These are phyloP conservation scores for Hyphantria cunea DNA, from an alignment of 1,140 invertebrate species.

Conservation along the genomic window DNA sequence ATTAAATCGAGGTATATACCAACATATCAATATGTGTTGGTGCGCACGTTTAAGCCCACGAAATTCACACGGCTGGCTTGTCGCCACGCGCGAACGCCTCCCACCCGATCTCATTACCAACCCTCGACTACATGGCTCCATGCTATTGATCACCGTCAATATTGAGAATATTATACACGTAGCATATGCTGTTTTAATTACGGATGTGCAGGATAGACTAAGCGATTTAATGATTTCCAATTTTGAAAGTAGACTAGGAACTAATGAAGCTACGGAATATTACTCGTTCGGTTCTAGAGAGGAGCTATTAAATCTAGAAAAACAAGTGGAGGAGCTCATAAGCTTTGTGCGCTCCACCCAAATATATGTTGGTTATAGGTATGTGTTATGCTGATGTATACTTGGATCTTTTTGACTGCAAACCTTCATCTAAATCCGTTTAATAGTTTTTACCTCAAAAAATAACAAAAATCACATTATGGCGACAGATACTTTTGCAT, in stretches of 20 bases:
- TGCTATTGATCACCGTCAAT: slow-evolving; percentile 64
- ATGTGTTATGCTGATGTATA: too few relatives aligned
- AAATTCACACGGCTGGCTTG: slow-evolving; percentile 71
- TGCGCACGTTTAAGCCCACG: slow-evolving; percentile 55
- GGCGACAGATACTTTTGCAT: too few relatives aligned
- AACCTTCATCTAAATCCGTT: too few relatives aligned
- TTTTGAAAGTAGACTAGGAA: neutral
- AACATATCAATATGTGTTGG: slow-evolving; percentile 34
- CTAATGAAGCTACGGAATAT: too few relatives aligned
- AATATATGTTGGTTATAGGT: too few relatives aligned
- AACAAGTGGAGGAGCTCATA: too few relatives aligned
- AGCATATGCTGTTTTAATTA: slow-evolving; percentile 28
- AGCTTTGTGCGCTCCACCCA: too few relatives aligned
- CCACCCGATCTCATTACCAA: slow-evolving; percentile 70
- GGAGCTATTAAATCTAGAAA: too few relatives aligned
- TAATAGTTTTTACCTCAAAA: too few relatives aligned
- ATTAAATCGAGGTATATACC: slow-evolving; percentile 19
- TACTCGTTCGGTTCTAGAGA: too few relatives aligned
- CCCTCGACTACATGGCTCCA: slow-evolving; percentile 52
- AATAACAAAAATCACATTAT: too few relatives aligned
- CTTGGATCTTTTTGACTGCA: too few relatives aligned
- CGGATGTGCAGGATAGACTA: slow-evolving; percentile 9
- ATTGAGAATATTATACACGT: slow-evolving; percentile 44
- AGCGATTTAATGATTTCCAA: neutral
- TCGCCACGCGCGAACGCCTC: slow-evolving; percentile 69